Conservation (phyloP, 2,113 vertebrate genomes). For the Coptodon rendalli region DNA sequence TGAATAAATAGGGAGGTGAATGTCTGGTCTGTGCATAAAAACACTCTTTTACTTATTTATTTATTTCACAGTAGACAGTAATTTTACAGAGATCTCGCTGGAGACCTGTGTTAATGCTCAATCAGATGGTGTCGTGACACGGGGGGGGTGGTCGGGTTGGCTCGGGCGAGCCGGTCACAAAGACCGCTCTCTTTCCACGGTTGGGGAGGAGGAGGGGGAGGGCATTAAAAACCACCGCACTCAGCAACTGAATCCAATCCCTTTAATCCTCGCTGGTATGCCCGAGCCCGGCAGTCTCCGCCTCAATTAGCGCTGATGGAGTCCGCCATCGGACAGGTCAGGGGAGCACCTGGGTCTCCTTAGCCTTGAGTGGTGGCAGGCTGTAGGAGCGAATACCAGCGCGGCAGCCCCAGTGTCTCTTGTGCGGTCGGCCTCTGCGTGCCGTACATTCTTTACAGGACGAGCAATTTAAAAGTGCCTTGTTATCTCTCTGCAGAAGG, state of each 20-base stretch:
- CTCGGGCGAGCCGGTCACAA: constrained; percentile 46
- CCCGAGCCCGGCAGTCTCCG: constrained; percentile 36
- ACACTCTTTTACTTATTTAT: not conserved
- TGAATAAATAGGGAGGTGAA: constrained; percentile 2
- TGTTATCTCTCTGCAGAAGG: constrained; percentile 25
- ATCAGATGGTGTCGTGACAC: constrained; percentile 51
- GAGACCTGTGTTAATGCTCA: constrained; percentile 19
- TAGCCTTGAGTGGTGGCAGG: not conserved
- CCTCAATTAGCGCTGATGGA: constrained; percentile 51
- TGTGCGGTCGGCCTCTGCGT: constrained; percentile 8
- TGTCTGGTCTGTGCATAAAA: not conserved
- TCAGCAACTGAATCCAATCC: constrained; percentile 71
- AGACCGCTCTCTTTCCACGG: constrained; percentile 53
- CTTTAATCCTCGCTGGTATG: constrained; percentile 70
- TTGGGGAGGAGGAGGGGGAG: not conserved
- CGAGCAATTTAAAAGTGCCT: constrained; percentile 34
- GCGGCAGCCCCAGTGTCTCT: not conserved
- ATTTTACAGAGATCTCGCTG: constrained; percentile 2
- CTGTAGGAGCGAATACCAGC: not conserved
- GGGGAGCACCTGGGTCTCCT: constrained; percentile 8
- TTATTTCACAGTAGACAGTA: constrained; percentile 8
- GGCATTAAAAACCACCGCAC: constrained; percentile 63
- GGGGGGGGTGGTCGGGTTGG: constrained; percentile 37
- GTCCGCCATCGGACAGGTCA: constrained; percentile 29
- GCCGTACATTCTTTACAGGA: constrained; percentile 40